phyloP scores from a whole-genome alignment of 2,113 vertebrate species.

The Pachypanchax playfairii region DNA sequence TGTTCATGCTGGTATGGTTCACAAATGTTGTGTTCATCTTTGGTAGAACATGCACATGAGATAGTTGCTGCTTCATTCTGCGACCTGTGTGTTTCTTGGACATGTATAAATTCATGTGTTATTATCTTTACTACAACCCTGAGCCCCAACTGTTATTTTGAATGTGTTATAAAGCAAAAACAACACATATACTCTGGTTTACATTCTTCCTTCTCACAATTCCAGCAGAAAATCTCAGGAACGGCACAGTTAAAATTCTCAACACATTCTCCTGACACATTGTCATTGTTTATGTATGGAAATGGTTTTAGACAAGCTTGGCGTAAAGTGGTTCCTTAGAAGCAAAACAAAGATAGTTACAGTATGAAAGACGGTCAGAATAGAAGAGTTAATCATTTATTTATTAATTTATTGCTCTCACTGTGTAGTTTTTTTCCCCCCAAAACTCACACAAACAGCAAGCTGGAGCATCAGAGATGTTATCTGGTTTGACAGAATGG shows the following conservation, averaged over 20 bases:
- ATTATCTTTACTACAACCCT: neutral
- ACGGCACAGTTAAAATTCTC: neutral
- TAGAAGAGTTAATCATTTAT: neutral
- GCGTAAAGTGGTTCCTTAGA: neutral
- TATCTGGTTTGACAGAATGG: neutral
- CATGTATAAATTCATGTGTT: neutral
- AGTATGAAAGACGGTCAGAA: neutral
- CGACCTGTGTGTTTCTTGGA: neutral
- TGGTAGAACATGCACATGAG: no score
- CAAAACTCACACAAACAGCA: neutral
- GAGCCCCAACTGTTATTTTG: neutral
- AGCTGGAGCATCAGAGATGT: neutral
- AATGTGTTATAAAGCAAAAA: neutral
- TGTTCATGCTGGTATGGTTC: neutral
- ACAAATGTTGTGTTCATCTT: neutral
- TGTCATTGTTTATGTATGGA: neutral
- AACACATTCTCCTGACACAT: conserved; percentile 3
- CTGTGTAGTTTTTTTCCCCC: neutral
- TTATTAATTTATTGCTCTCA: neutral
- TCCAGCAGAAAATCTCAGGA: neutral
- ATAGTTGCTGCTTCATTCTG: neutral
- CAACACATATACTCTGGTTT: neutral
- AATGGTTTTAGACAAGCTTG: neutral
- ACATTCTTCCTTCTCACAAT: neutral
- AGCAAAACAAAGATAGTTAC: neutral